phyloP scores from a whole-genome alignment of 2,113 vertebrate genomes.

The Aix galericulata region DNA sequence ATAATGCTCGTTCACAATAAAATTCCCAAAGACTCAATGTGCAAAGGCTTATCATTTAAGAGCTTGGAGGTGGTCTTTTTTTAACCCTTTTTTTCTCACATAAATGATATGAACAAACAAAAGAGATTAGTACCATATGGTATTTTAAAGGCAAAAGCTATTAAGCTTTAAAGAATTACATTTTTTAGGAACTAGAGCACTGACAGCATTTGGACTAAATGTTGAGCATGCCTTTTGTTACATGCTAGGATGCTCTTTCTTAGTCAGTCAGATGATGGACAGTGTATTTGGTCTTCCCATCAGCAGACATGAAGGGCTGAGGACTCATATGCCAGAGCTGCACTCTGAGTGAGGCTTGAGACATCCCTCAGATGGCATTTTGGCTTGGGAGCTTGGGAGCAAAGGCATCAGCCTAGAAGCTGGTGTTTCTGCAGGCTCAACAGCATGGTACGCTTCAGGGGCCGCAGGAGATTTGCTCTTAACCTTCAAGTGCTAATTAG shows the following conservation, averaged over 20 bases:
- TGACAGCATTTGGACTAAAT: neutral
- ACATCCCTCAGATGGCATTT: neutral
- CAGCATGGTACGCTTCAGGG: neutral
- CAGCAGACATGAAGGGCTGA: neutral
- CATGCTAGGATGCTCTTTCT: neutral
- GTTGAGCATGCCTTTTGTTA: neutral
- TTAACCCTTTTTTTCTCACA: neutral
- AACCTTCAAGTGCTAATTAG: constrained; percentile 40
- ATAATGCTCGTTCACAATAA: neutral
- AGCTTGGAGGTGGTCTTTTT: neutral
- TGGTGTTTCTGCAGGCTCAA: neutral
- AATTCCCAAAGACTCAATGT: neutral
- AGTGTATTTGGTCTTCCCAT: neutral
- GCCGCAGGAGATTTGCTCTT: constrained; percentile 2
- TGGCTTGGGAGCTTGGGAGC: neutral
- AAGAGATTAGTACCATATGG: constrained; percentile 4
- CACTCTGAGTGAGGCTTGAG: neutral
- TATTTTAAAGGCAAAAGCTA: neutral
- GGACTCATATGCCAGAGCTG: neutral
- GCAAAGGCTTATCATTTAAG: neutral
- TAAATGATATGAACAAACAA: neutral
- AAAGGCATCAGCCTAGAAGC: neutral
- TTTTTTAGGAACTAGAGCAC: neutral
- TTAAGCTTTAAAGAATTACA: neutral
- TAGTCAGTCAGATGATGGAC: rapidly evolving